Evolutionary conservation across 2,797 vertebrate genomes (phyloP).

Genomic region (Hirundo rustica): DNA sequence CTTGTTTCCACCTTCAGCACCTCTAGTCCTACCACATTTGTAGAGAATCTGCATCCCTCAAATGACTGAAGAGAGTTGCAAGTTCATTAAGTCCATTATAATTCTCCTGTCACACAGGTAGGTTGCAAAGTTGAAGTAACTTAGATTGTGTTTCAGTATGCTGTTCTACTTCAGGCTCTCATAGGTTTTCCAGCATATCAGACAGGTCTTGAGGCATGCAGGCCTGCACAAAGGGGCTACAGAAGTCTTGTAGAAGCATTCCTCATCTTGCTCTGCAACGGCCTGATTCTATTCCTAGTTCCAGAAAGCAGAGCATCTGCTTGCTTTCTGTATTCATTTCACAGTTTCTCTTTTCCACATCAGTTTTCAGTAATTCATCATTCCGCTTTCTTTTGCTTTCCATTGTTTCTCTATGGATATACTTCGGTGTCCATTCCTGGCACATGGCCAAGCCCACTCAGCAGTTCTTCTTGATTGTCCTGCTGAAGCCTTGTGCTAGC

Average conservation of each 20-base stretch:
- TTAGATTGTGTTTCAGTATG: neutral
- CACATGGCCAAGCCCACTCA: neutral
- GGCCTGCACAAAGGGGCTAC: neutral
- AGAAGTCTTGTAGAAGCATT: neutral
- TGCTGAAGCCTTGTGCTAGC: neutral
- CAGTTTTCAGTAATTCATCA: neutral
- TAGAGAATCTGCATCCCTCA: neutral
- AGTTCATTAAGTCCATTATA: neutral
- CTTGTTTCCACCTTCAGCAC: neutral
- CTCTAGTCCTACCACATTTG: neutral
- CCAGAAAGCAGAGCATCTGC: neutral
- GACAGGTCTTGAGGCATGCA: neutral
- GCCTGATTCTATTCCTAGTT: neutral
- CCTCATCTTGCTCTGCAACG: neutral
- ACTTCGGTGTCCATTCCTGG: neutral
- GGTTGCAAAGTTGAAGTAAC: neutral
- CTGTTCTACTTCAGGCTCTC: neutral
- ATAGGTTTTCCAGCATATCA: neutral
- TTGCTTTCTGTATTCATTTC: neutral
- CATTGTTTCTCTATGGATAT: neutral
- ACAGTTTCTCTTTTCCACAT: neutral
- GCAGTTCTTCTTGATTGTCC: neutral
- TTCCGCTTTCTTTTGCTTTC: neutral
- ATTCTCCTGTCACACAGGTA: neutral
- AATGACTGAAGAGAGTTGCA: neutral